A percentile compares a stretch with the other conserved stretches of the same genome.
phyloP scores from a whole-genome alignment of 2,797 vertebrate genomes.

The Enteromius anoplus region DNA sequence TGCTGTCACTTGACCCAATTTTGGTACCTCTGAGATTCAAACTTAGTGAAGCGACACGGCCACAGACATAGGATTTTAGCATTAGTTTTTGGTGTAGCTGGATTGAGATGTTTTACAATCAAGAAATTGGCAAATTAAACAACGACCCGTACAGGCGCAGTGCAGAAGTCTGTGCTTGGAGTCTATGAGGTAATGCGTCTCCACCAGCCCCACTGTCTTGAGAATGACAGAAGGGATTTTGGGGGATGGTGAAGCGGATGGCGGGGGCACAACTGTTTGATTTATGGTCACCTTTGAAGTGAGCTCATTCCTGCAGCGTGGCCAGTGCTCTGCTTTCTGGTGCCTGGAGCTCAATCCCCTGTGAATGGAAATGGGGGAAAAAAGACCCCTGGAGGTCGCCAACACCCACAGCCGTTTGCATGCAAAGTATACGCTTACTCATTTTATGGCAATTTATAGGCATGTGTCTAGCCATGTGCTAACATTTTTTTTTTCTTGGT shows the following conservation, averaged over 20 bases:
- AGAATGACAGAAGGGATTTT: constrained; percentile 51
- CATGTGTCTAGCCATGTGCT: constrained; percentile 55
- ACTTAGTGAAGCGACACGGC: neutral
- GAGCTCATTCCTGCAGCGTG: constrained; percentile 69
- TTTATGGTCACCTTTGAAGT: constrained; percentile 81
- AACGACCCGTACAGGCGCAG: neutral
- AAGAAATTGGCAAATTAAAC: neutral
- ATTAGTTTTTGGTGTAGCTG: neutral
- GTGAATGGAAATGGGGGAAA: constrained; percentile 27
- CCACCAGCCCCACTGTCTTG: constrained; percentile 48
- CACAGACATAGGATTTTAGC: neutral
- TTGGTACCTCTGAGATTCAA: neutral
- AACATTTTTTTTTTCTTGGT: constrained; percentile 48
- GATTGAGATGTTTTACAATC: neutral
- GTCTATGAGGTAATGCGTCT: constrained; percentile 59
- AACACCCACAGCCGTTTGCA: constrained; percentile 54
- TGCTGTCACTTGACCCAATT: constrained; percentile 26
- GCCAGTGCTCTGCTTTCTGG: constrained; percentile 65
- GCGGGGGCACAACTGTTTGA: constrained; percentile 69
- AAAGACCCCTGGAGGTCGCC: constrained; percentile 61
- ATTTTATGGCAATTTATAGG: constrained; percentile 64
- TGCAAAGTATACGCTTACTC: constrained; percentile 61
- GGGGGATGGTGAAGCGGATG: constrained; percentile 45
- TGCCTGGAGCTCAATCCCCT: constrained; percentile 59
- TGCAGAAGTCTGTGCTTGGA: constrained; percentile 27